Evolutionary conservation across 1,140 invertebrate genomes (phyloP).

Genomic region (Brachionus plicatilis): DNA sequence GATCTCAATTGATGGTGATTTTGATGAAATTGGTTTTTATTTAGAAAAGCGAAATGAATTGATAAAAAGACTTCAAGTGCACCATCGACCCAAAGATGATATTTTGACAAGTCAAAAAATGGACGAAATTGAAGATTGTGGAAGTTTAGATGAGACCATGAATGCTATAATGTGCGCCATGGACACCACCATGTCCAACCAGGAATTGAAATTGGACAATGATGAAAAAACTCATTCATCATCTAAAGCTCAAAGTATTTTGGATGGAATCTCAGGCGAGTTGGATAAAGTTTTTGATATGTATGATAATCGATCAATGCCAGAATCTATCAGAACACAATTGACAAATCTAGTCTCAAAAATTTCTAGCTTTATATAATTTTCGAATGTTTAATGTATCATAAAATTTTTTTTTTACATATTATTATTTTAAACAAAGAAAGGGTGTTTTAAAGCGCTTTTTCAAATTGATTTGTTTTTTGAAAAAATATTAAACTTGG

Average conservation of each 20-base stretch:
- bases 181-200: conserved; percentile 34
- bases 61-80: not conserved
- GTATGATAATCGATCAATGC: not conserved
- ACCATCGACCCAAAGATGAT: not conserved
- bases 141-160: conserved; percentile 28
- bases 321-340: not conserved
- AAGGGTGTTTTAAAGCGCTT: not conserved
- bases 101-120: not conserved
- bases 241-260: not conserved
- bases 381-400: not conserved
- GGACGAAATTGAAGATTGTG: not conserved
- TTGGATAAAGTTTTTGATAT: not conserved
- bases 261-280: not conserved
- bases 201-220: not conserved
- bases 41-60: not conserved
- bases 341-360: not conserved
- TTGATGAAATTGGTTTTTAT: not conserved
- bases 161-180: conserved; percentile 34
- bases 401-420: not conserved
- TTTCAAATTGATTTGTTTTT: not conserved
- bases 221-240: not conserved
- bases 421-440: not conserved
- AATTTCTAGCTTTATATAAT: not conserved
- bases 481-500: not conserved
- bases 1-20: not conserved